Base-by-base conservation (phyloP, 2,888 invertebrate species). In the Eulithis testata region DNA sequence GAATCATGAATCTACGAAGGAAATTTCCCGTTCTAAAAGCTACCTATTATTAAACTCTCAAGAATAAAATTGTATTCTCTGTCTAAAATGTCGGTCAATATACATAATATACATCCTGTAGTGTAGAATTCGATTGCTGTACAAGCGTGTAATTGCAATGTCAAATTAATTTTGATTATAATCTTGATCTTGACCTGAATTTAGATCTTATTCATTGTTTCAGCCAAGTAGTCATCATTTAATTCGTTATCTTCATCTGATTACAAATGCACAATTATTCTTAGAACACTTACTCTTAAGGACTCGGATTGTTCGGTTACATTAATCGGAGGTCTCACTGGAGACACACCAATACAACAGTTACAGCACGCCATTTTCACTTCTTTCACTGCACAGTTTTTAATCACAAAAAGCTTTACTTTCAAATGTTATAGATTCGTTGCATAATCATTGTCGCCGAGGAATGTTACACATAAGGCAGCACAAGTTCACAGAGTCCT, bases 291-390 rank as follows among this genome's bases (percentile, higher is more conserved):
- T 93, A 97, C 97, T 95, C 96, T 97, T 73, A 97, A 91, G 71
- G 95, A 88, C 78, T 97, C 97, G 69, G 97, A 97, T 80, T 92
- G 92, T 77, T 95, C 95, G 81, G 84, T 94, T 75, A 96, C 91
- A 86, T 95, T 96, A 83, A 97, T 96, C 70, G 97, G 97, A 72
- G 96, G 94, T 79, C 96, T 94, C 76, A 97, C 95, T 65, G 96
- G 96, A 76, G 95, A 93, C 69, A 95, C 95, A 76, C 94, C 94
- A 78, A 94, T 93, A 87, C 96, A 96, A 86, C 96, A 95, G 74
- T 89, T 87, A 87, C 95, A 95, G 86, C 95, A 95, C 77, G 94
- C 91, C 95, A 95, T 95, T 76, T 69, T 85, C 67, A 74, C 73
- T 81, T 80, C 74, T 76, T 66, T 78, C 82, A 85, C 86, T 81